Base-by-base conservation (phyloP, 1,140 invertebrate genomes). In the Drosophila nebulosa region DNA sequence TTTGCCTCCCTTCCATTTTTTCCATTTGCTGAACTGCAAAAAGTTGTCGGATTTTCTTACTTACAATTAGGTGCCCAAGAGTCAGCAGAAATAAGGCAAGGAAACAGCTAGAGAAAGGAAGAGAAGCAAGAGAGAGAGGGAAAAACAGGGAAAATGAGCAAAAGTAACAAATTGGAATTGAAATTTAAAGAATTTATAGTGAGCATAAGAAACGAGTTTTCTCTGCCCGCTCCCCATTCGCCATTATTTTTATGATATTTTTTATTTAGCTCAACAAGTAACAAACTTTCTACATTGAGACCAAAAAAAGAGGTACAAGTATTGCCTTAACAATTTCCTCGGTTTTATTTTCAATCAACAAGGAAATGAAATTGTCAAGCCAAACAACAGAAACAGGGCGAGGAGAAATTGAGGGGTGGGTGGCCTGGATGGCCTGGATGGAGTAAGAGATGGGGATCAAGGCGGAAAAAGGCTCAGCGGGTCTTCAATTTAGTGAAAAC, bases 11-110 rank as follows among this genome's bases (percentile, higher is more conserved):
- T 62, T 60, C 59, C 76, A 59, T 69, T 79, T 73, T 69, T 68
- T 64, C 80, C 77, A 30, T 85, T 86, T 78, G 77, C 72, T 65
- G 62, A 69, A 70, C 74, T 77, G 74, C 36, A 61, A 70, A 60
- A 86, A 81, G 79, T 77, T 78, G 83, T 88, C 74, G 76, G 65
- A 55, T 71, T 74, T 80, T 86, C 73, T 80, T 86, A 81, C 81
- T 81, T 86, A 78, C 81, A 86, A 86, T 86, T 86, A 86, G 83
- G 78, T 78, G 83, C 83, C 81, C 78, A 88, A 74, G 78, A 81
- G 69, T 81, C 81, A 86, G 81, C 81, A 81, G 64, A 86, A 80
- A 78, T 10, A 32, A 4, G 30, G 30, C 30, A 32, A 9, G 10
- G 30, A 32, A 32, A 12, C 1, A 32, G 73, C 68, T 35, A 32